Evolutionary conservation across 2,113 vertebrate species (phyloP).

Genomic region (Acanthisitta chloris): DNA sequence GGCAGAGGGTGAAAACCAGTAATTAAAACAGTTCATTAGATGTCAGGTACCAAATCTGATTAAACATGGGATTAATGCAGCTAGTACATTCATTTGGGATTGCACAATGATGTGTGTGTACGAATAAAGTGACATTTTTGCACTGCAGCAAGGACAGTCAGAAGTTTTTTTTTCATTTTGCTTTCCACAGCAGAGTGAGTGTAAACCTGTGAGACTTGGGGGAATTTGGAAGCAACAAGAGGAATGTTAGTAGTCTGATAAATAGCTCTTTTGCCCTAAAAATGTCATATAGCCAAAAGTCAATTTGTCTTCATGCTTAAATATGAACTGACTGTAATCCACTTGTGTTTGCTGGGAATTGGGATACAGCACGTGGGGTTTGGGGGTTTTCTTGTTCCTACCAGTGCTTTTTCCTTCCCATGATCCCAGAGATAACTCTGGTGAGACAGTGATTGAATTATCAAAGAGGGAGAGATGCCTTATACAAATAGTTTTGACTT

Average conservation of each 20-base stretch:
- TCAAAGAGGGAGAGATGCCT: not conserved
- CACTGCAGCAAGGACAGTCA: not conserved
- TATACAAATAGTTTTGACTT: not conserved
- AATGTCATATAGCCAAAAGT: not conserved
- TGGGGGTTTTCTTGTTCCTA: not conserved
- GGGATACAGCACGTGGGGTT: fast-evolving
- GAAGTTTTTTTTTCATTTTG: not conserved
- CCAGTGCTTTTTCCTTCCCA: not conserved
- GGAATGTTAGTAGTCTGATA: not conserved
- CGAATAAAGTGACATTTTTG: not conserved
- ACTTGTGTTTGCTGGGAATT: not conserved
- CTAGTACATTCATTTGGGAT: not conserved
- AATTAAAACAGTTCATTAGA: not conserved
- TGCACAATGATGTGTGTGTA: not conserved
- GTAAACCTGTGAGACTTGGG: not conserved
- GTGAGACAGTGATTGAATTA: not conserved
- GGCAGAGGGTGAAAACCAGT: not conserved
- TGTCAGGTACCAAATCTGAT: not conserved
- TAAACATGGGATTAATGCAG: not conserved
- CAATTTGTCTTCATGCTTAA: not conserved
- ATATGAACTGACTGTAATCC: not conserved
- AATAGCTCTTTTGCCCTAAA: conserved; percentile 5
- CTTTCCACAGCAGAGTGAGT: not conserved
- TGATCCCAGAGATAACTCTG: not conserved
- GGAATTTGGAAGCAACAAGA: not conserved